phyloP scores from a whole-genome alignment of 2,888 invertebrate species.

The Calliphora vomitoria region DNA sequence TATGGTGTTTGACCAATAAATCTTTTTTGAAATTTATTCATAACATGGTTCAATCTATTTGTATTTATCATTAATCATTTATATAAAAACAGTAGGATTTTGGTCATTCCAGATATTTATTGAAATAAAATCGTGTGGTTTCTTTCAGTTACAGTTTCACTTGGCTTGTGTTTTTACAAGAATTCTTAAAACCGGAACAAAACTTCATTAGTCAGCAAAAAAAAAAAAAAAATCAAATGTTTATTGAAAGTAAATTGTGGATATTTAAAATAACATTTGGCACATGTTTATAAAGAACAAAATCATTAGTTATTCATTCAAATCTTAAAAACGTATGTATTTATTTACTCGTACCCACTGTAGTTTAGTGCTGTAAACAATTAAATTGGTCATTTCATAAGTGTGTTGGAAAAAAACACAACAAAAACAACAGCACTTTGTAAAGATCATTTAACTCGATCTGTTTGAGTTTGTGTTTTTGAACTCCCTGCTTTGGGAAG shows the following conservation, averaged over 20 bases:
- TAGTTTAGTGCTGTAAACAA: background rate
- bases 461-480: background rate
- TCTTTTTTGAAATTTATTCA: conserved; percentile 37
- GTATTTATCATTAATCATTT: conserved; percentile 59
- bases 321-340: background rate
- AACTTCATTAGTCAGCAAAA: conserved; percentile 67
- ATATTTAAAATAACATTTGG: conserved; percentile 76
- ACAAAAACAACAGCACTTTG: background rate
- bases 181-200: conserved; percentile 55
- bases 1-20: background rate
- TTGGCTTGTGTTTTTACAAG: no score
- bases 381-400: conserved; percentile 15
- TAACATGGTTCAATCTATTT: conserved; percentile 1
- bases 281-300: conserved; percentile 74
- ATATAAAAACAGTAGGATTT: conserved; percentile 45
- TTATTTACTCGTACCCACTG: background rate
- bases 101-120: conserved; percentile 52
- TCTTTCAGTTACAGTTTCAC: conserved; percentile 3
- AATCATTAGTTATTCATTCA: conserved; percentile 62
- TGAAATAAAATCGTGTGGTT: conserved; percentile 54
- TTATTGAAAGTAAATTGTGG: conserved; percentile 29
- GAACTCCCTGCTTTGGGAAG: background rate
- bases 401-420: background rate
- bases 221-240: background rate
- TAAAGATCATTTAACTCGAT: background rate